Conservation (phyloP, 2,113 vertebrate genomes). For the Caloenas nicobarica region DNA sequence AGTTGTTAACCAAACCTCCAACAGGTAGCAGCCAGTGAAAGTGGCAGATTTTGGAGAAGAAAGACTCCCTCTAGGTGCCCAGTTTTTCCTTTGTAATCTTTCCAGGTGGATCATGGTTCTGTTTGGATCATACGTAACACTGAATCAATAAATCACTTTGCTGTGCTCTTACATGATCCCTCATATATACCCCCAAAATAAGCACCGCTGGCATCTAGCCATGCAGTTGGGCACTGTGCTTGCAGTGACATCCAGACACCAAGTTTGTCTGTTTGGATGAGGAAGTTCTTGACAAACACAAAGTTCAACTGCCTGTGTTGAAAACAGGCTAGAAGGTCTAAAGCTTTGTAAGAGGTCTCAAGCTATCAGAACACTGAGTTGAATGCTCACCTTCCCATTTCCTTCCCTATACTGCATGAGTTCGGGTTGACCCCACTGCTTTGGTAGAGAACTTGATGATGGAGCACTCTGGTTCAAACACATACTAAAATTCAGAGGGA, state of each 20-base stretch:
- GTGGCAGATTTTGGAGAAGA: not conserved
- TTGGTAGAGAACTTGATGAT: not conserved
- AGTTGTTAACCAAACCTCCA: not conserved
- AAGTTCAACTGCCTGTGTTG: rapidly evolving
- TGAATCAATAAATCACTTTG: not conserved
- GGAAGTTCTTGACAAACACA: not conserved
- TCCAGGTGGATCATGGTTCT: not conserved
- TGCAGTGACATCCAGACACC: not conserved
- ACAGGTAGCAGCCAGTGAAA: not conserved
- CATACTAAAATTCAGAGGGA: not conserved
- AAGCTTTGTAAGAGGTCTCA: not conserved
- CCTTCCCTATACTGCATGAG: not conserved
- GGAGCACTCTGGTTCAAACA: not conserved
- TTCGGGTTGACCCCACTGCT: not conserved
- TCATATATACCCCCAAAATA: not conserved
- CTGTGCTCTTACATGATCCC: not conserved
- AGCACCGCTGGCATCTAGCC: not conserved
- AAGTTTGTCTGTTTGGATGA: not conserved
- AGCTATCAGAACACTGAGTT: not conserved
- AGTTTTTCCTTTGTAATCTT: not conserved
- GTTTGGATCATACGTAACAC: not conserved
- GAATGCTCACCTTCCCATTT: not conserved
- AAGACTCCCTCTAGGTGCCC: not conserved
- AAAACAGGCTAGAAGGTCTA: not conserved
- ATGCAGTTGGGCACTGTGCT: not conserved